These are phyloP conservation scores for Atethmia centrago DNA, from an alignment of 2,888 invertebrate genomes.

Conservation along the genomic window DNA sequence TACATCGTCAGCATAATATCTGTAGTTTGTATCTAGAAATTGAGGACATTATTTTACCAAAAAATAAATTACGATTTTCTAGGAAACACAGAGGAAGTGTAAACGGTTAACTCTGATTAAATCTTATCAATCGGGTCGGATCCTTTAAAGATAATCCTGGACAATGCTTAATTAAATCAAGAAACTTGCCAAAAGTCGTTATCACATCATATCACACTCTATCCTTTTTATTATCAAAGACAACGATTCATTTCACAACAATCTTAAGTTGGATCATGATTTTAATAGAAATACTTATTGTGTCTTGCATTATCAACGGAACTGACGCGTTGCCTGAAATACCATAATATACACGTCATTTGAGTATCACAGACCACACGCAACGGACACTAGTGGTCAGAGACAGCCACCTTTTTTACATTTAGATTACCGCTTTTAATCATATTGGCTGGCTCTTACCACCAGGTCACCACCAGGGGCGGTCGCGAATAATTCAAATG, in stretches of 20 bases:
- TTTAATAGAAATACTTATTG: background rate
- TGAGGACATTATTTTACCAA: background rate
- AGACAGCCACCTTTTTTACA: too few relatives aligned
- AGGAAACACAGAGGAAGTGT: background rate
- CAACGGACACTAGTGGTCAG: too few relatives aligned
- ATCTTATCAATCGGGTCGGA: constrained; percentile 28
- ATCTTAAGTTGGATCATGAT: constrained; percentile 29
- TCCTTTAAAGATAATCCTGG: constrained; percentile 24
- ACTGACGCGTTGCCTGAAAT: too few relatives aligned
- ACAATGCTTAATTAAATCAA: constrained; percentile 20
- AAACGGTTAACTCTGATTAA: constrained; percentile 13
- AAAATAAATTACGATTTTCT: background rate
- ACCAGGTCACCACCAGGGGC: too few relatives aligned
- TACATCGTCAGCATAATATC: too few relatives aligned
- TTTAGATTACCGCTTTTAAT: too few relatives aligned
- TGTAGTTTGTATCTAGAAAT: too few relatives aligned
- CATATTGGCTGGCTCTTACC: too few relatives aligned
- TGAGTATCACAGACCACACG: too few relatives aligned
- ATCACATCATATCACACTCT: constrained; percentile 14
- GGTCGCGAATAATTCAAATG: background rate
- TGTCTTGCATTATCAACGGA: background rate
- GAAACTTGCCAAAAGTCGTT: constrained; percentile 15
- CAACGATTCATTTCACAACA: constrained; percentile 34
- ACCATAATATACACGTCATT: too few relatives aligned
- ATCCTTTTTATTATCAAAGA: constrained; percentile 5